These are phyloP conservation scores for Dryadula phaetusa DNA, from an alignment of 2,888 invertebrate species.

Conservation along the genomic window DNA sequence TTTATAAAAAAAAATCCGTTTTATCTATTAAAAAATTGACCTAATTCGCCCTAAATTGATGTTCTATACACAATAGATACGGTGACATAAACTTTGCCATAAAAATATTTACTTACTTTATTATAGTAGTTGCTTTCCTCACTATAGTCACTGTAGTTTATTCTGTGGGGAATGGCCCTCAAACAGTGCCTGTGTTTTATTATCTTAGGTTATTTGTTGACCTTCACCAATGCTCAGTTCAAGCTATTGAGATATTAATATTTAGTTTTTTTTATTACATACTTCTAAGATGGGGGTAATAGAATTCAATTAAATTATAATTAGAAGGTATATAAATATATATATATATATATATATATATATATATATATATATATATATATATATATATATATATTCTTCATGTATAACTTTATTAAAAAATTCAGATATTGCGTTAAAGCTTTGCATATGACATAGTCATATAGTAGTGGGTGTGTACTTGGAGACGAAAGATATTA, in stretches of 20 bases:
- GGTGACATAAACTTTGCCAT: neutral
- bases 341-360: too few species aligned
- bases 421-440: slow-evolving; percentile 7
- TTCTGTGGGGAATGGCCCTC: slow-evolving; percentile 12
- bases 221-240: slow-evolving; percentile 1
- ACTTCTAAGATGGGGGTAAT: too few species aligned
- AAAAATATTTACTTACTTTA: slow-evolving; percentile 16
- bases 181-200: slow-evolving; percentile 4
- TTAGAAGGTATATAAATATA: too few species aligned
- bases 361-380: too few species aligned
- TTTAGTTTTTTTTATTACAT: neutral
- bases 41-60: too few species aligned
- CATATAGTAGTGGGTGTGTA: neutral
- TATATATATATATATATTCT: too few species aligned
- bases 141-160: slow-evolving; percentile 3
- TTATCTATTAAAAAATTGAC: too few species aligned
- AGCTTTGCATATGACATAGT: slow-evolving; percentile 11
- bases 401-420: slow-evolving; percentile 22
- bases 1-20: too few species aligned
- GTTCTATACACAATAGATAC: neutral
- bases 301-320: too few species aligned
- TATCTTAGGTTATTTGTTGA: slow-evolving; percentile 12
- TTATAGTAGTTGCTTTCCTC: neutral
- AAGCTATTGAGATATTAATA: neutral
- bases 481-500: slow-evolving; percentile 19